These are phyloP conservation scores for Daphoenositta chrysoptera DNA, from an alignment of 2,113 vertebrate species.

Conservation along the genomic window DNA sequence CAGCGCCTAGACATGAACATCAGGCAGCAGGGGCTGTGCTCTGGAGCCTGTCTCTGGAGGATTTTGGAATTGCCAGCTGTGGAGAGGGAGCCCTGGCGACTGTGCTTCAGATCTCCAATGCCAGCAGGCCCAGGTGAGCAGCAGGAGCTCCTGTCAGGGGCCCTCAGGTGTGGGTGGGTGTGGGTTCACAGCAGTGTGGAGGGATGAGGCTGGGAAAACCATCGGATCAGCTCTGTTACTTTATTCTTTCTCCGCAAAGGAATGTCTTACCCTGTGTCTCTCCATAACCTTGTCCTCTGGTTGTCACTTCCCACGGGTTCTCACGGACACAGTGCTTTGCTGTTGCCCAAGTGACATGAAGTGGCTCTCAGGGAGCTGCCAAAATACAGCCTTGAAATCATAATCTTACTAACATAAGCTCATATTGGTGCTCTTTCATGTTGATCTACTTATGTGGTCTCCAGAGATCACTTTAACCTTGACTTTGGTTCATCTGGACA, in stretches of 20 bases:
- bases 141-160: accelerated
- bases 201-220: background rate
- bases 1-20: accelerated
- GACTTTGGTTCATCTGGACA: background rate
- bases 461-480: background rate
- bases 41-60: background rate
- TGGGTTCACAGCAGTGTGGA: background rate
- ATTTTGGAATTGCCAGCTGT: background rate
- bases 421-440: background rate
- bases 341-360: background rate
- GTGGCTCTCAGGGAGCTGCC: background rate
- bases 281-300: background rate
- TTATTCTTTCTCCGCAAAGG: background rate
- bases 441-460: background rate
- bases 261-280: background rate
- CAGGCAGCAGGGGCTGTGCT: background rate
- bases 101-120: accelerated
- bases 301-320: background rate
- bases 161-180: accelerated
- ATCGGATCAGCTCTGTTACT: accelerated
- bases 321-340: background rate
- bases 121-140: background rate
- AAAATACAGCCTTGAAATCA: background rate
- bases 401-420: constrained; percentile 36
- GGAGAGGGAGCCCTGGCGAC: background rate